Evolutionary conservation across 1,140 invertebrate genomes (phyloP).

Genomic region (Ceratoteleas bidentatus): DNA sequence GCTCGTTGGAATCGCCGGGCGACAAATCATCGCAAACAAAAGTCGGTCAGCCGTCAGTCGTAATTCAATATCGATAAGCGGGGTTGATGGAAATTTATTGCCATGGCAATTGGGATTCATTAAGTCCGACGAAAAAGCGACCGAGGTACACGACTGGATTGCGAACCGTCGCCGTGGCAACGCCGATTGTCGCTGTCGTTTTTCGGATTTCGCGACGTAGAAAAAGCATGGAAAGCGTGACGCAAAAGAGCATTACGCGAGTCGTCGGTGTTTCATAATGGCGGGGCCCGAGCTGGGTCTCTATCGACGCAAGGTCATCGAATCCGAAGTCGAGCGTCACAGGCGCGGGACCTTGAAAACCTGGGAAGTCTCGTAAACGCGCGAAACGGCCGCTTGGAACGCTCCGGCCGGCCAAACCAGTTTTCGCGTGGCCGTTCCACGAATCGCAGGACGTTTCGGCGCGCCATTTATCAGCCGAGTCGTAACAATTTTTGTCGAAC

Average conservation of each 20-base stretch:
- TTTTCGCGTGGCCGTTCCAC: conserved; percentile 39
- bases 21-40: conserved; percentile 11
- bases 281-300: conserved; percentile 13
- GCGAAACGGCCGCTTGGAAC: conserved; percentile 32
- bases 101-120: not conserved
- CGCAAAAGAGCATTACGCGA: conserved; percentile 31
- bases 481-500: conserved; percentile 20
- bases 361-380: conserved; percentile 64
- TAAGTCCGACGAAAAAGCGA: not conserved
- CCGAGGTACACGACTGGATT: not conserved
- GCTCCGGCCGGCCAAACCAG: conserved; percentile 58
- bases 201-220: not conserved
- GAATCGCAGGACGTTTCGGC: conserved; percentile 20
- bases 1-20: not conserved
- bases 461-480: conserved; percentile 14
- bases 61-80: not conserved
- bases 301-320: conserved; percentile 55
- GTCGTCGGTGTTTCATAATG: conserved; percentile 34
- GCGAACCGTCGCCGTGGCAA: too few species aligned
- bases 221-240: conserved; percentile 12
- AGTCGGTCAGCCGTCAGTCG: not conserved
- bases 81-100: not conserved
- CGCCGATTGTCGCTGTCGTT: too few species aligned
- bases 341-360: conserved; percentile 57
- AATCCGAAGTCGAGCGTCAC: conserved; percentile 44